phyloP scores from a whole-genome alignment of 2,888 invertebrate genomes.

The Blomia tropicalis region DNA sequence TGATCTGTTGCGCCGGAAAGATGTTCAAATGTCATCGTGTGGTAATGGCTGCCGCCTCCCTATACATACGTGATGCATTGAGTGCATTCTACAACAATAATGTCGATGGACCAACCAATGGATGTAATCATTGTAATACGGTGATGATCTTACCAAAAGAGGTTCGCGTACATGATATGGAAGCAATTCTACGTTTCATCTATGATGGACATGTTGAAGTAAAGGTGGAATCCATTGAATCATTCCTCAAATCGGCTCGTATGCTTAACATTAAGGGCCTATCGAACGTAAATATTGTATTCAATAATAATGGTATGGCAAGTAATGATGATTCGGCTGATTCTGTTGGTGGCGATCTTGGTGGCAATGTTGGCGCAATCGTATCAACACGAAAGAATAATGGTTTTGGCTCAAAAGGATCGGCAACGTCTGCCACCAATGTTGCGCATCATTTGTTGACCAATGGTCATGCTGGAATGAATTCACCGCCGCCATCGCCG shows the following conservation, averaged over 20 bases:
- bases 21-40: slow-evolving; percentile 23
- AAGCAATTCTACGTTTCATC: slow-evolving; percentile 23
- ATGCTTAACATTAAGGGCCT: slow-evolving; percentile 22
- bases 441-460: neutral
- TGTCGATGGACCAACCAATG: neutral
- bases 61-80: slow-evolving; percentile 21
- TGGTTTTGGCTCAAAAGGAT: neutral
- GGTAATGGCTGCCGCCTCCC: slow-evolving; percentile 22
- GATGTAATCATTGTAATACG: slow-evolving; percentile 11
- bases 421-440: neutral
- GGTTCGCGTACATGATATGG: slow-evolving; percentile 20
- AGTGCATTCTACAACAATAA: slow-evolving; percentile 19
- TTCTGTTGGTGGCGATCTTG: neutral
- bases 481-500: slow-evolving; percentile 7
- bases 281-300: slow-evolving; percentile 22
- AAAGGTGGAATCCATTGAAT: slow-evolving; percentile 20
- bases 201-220: slow-evolving; percentile 24
- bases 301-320: slow-evolving; percentile 14
- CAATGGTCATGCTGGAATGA: slow-evolving; percentile 7
- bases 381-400: neutral
- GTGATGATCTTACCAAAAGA: slow-evolving; percentile 21
- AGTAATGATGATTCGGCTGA: neutral
- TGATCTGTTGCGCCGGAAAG: slow-evolving; percentile 22
- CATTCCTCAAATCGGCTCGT: slow-evolving; percentile 17
- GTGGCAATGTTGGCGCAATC: no score